phyloP scores from a whole-genome alignment of 2,797 vertebrate species.

The Dicrostonyx torquatus region DNA sequence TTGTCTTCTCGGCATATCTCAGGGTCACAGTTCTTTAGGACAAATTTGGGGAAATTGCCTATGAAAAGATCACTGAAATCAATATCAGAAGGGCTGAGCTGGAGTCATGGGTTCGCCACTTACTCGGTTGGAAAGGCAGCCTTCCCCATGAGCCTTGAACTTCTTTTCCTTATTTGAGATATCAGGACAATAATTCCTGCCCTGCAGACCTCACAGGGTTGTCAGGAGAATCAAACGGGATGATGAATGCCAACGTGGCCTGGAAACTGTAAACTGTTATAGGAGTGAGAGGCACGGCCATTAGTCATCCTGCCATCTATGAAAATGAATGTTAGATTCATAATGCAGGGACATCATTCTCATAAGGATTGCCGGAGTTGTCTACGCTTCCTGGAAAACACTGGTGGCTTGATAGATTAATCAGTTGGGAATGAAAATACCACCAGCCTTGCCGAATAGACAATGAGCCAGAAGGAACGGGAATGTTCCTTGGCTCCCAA shows the following conservation, averaged over 20 bases:
- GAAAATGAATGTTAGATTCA: constrained; percentile 74
- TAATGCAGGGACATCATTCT: constrained; percentile 68
- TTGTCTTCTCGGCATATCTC: constrained; percentile 6
- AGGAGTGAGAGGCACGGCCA: constrained; percentile 56
- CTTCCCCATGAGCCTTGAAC: constrained; percentile 4
- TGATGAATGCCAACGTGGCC: constrained; percentile 70
- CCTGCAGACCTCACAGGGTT: constrained; percentile 58
- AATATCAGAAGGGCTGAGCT: neutral
- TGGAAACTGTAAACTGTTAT: constrained; percentile 76
- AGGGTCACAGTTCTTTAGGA: constrained; percentile 16
- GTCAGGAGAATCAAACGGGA: constrained; percentile 70
- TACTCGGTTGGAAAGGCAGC: constrained; percentile 8
- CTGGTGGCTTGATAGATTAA: constrained; percentile 63
- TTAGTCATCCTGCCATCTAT: constrained; percentile 76
- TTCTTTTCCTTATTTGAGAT: constrained; percentile 56
- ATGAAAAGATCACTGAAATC: constrained; percentile 37
- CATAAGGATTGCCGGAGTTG: constrained; percentile 42
- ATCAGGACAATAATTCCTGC: constrained; percentile 63
- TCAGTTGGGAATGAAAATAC: constrained; percentile 63
- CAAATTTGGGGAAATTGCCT: constrained; percentile 30
- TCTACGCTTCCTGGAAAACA: constrained; percentile 56
- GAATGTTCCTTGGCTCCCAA: constrained; percentile 46
- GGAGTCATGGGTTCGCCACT: neutral
- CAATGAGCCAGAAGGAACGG: constrained; percentile 53
- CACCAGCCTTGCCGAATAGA: constrained; percentile 58